phyloP scores from a whole-genome alignment of 2,888 invertebrate species.

The Lamellibrachia satsuma region DNA sequence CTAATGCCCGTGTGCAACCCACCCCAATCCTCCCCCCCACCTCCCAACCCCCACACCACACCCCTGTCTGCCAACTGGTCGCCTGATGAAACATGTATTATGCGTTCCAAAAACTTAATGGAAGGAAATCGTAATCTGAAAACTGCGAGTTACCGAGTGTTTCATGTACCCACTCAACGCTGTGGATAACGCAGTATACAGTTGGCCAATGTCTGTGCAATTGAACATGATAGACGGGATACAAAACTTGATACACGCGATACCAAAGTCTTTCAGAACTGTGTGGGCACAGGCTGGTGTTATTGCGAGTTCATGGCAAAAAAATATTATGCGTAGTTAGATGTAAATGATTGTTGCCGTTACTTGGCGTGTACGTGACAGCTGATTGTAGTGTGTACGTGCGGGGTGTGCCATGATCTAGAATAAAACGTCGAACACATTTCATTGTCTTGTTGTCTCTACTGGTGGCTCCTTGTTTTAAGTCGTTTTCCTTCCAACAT shows the following conservation, averaged over 20 bases:
- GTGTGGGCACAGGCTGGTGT: neutral
- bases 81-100: neutral
- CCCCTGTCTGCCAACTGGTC: neutral
- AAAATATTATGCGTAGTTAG: neutral
- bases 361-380: neutral
- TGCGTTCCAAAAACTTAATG: neutral
- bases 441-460: neutral
- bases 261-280: slow-evolving; percentile 17
- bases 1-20: neutral
- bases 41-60: neutral
- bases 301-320: neutral
- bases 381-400: neutral
- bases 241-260: neutral
- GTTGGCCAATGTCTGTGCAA: neutral
- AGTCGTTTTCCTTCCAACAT: neutral
- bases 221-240: neutral
- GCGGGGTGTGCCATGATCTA: neutral
- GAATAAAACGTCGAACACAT: neutral
- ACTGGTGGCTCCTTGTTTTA: neutral
- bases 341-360: neutral
- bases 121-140: neutral
- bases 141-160: neutral
- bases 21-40: no score
- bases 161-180: neutral
- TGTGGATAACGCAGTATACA: neutral